Percentiles rank a stretch among this genome's conserved stretches.
Conservation (phyloP, 2,888 invertebrate genomes). For the Odontocolon sp. region DNA sequence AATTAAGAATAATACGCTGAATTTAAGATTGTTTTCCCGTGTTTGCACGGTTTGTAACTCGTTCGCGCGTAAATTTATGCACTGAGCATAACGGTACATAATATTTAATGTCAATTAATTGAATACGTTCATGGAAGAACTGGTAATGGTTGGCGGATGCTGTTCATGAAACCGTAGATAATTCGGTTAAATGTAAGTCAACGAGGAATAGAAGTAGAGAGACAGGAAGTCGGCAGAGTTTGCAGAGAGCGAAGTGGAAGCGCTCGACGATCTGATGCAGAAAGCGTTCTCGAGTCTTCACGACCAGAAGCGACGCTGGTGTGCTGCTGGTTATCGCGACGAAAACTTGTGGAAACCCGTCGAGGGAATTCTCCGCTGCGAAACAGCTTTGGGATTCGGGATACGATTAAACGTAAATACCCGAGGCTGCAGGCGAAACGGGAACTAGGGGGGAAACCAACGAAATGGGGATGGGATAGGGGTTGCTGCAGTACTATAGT, state of each 20-base stretch:
- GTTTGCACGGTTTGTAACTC: too few relatives aligned
- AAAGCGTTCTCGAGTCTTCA: conserved; percentile 16
- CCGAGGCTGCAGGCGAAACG: conserved; percentile 40
- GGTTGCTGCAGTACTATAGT: conserved; percentile 20
- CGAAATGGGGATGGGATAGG: conserved; percentile 26
- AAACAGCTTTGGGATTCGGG: conserved; percentile 19
- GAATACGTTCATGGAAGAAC: too few relatives aligned
- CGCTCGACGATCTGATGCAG: conserved; percentile 27
- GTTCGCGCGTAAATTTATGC: too few relatives aligned
- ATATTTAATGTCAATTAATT: background rate
- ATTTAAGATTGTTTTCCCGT: too few relatives aligned
- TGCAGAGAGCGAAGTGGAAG: conserved; percentile 20
- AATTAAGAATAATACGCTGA: too few relatives aligned
- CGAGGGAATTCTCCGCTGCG: background rate
- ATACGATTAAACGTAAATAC: conserved; percentile 55
- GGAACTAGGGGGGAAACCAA: conserved; percentile 9
- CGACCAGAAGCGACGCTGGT: background rate
- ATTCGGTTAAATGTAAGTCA: conserved; percentile 14
- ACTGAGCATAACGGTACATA: background rate
- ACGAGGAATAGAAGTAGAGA: conserved; percentile 2
- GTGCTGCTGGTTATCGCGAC: conserved; percentile 16
- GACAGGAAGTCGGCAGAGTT: background rate
- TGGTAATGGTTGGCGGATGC: too few relatives aligned
- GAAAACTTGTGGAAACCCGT: conserved; percentile 39
- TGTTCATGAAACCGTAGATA: too few relatives aligned